Evolutionary conservation across 2,797 vertebrate species (phyloP).

Genomic region (Myoxocephalus aenaeus): DNA sequence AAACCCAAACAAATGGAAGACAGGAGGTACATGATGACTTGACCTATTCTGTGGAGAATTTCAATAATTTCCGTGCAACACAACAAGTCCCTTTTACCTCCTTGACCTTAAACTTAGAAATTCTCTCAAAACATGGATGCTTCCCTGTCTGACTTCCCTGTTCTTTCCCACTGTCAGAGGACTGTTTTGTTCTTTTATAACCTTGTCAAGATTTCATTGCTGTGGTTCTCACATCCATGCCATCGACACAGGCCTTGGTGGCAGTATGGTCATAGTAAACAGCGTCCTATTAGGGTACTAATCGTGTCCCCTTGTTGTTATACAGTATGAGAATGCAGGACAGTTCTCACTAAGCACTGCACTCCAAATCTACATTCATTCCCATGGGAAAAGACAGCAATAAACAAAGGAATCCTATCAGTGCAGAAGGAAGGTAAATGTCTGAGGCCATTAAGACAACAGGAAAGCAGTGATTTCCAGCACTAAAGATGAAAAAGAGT

Average conservation of each 20-base stretch:
- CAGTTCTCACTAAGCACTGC: slow-evolving; percentile 66
- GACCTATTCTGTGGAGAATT: slow-evolving; percentile 16
- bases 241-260: slow-evolving; percentile 64
- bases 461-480: slow-evolving; percentile 83
- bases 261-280: slow-evolving; percentile 60
- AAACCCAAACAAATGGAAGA: slow-evolving; percentile 69
- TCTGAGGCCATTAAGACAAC: slow-evolving; percentile 78
- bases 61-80: slow-evolving; percentile 37
- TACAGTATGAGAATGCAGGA: slow-evolving; percentile 62
- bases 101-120: slow-evolving; percentile 69
- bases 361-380: slow-evolving; percentile 67
- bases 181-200: slow-evolving; percentile 76
- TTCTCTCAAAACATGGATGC: slow-evolving; percentile 68
- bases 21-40: slow-evolving; percentile 49
- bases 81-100: slow-evolving; percentile 19
- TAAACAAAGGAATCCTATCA: slow-evolving; percentile 81
- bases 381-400: slow-evolving; percentile 78
- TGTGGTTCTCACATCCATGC: slow-evolving; percentile 64
- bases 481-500: slow-evolving; percentile 81
- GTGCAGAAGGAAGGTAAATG: slow-evolving; percentile 73
- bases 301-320: slow-evolving; percentile 42
- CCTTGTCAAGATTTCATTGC: slow-evolving; percentile 61
- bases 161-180: slow-evolving; percentile 64
- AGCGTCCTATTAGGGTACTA: slow-evolving; percentile 45
- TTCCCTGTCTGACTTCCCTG: slow-evolving; percentile 47